Evolutionary conservation across 2,888 invertebrate species (phyloP), one percentile per base, ranked within the genome.

Genomic region (Aleiodes leptofemur): DNA sequence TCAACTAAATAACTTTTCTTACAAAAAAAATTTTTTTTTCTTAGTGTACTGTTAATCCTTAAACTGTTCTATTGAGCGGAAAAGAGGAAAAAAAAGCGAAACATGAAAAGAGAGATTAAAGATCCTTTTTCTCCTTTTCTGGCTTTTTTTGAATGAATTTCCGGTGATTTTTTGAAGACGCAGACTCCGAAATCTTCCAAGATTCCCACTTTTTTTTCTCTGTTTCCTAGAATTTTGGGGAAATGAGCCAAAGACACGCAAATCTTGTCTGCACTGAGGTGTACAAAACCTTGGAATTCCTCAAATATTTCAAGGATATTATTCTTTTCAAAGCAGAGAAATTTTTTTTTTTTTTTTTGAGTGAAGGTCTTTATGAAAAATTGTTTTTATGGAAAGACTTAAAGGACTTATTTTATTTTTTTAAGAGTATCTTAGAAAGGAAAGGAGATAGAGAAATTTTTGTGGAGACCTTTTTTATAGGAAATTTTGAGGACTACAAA

Each of bases 161-260:
- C 59, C 34, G 59, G 59, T 29, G 34, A 59, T 59, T 16, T 59
- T 59, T n/a, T 29, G 38, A 31, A 7, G 38, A 57, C 57, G 43
- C 34, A 34, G 8, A 59, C 59, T 34, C 59, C n/a, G n/a, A 34
- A 29, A 29, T 29, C 13, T 31, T n/a, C 31, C 31, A 31, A 57
- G 31, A 57, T 57, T 29, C 57, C 31, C 23, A 23, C 1, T 23
- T 34, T 34, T n/a, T 59, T 59, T 59, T 59, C 14, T 29, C n/a
- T 11, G 51, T n/a, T 14, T 59, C n/a, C 1, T 59, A 59, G 59
- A 59, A 57, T 34, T 59, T n/a, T 14, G n/a, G 59, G n/a, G 31
- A 31, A 29, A 59, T 5, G 59, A 34, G 59, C 38, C 38, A 59
- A 38, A 59, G 59, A 59, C 59, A 59, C 59, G 59, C 59, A 59